Evolutionary conservation across 2,797 vertebrate genomes (phyloP).

Genomic region (Acropternis orthonyx): DNA sequence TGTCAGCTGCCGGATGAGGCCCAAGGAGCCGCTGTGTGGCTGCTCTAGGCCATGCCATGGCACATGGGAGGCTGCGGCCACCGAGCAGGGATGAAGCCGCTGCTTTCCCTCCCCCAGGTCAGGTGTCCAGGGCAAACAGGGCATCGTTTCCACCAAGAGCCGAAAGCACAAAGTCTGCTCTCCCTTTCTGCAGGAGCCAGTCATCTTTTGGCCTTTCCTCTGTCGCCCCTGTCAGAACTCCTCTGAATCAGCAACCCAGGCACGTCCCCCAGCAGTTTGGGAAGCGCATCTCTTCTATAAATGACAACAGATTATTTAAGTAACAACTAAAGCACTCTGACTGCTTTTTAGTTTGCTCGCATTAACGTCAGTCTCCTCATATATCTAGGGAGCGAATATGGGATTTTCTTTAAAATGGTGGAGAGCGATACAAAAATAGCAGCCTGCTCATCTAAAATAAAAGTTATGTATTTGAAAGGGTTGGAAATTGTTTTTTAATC

Average conservation of each 20-base stretch:
- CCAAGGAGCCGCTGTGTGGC: neutral
- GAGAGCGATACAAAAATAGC: neutral
- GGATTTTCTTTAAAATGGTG: constrained; percentile 31
- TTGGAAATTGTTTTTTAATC: constrained; percentile 50
- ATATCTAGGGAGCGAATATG: neutral
- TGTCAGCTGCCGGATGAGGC: neutral
- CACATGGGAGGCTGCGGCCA: neutral
- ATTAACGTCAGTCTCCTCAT: constrained; percentile 9
- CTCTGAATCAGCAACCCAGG: neutral
- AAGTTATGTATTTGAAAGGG: constrained; percentile 25
- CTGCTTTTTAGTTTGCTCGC: neutral
- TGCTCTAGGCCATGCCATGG: neutral
- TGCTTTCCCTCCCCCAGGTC: neutral
- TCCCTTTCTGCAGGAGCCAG: neutral
- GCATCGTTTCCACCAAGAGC: neutral
- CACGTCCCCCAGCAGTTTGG: neutral
- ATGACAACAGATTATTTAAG: constrained; percentile 33
- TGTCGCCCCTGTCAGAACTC: neutral
- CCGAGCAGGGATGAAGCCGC: neutral
- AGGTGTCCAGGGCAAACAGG: neutral
- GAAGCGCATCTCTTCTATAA: constrained; percentile 18
- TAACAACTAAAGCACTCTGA: neutral
- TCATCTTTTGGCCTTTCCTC: neutral
- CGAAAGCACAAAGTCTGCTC: neutral
- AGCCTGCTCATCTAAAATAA: constrained; percentile 12